Evolutionary conservation across 2,888 invertebrate genomes (phyloP).

Genomic region (Formica aserva): DNA sequence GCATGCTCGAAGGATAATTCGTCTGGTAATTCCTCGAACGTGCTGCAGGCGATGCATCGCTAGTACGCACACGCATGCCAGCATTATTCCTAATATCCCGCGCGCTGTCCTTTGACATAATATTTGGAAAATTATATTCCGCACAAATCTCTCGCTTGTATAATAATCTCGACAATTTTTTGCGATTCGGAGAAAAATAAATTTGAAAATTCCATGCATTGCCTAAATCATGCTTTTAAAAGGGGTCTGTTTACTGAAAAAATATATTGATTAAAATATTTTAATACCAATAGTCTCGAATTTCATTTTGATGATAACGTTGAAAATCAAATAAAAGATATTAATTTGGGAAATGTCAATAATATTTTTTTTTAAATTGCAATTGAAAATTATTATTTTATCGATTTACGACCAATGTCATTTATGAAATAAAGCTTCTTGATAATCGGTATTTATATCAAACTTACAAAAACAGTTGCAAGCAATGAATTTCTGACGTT

Average conservation of each 20-base stretch:
- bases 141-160: conserved; percentile 9
- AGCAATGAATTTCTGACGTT: conserved; percentile 68
- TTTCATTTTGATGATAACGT: not conserved
- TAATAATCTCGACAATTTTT: conserved; percentile 31
- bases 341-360: not conserved
- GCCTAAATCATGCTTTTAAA: conserved; percentile 11
- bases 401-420: not conserved
- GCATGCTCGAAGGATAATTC: conserved; percentile 60
- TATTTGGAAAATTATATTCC: conserved; percentile 36
- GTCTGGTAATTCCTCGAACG: conserved; percentile 57
- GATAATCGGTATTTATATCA: conserved; percentile 57
- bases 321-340: not conserved
- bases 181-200: conserved; percentile 5
- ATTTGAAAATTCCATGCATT: not conserved
- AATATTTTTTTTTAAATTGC: conserved; percentile 1
- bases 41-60: conserved; percentile 48
- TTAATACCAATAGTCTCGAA: not conserved
- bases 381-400: not conserved
- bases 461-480: conserved; percentile 60
- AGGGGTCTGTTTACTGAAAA: not conserved
- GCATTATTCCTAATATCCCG: conserved; percentile 51
- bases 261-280: conserved; percentile 11
- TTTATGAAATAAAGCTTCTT: not conserved
- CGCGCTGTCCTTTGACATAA: conserved; percentile 45
- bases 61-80: conserved; percentile 42